Evolutionary conservation across 37 sponge, comb jelly and placozoan species (phyloP).

Genomic region (Ianthella basta): DNA sequence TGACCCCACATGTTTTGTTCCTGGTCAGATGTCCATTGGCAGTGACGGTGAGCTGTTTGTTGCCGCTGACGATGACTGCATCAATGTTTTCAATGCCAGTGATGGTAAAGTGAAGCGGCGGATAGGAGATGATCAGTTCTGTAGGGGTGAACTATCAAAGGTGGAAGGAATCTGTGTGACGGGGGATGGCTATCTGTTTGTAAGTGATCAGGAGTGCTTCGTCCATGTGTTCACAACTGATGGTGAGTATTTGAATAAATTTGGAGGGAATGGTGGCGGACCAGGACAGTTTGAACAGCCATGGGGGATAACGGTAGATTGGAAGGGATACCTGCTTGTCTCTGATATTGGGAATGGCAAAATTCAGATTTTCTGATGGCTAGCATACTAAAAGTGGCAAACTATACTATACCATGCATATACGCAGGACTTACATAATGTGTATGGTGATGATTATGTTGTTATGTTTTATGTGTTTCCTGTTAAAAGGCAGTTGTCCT

Average conservation of each 20-base stretch:
- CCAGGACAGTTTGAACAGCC: background rate
- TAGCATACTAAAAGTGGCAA: too few relatives aligned
- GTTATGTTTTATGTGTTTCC: too few relatives aligned
- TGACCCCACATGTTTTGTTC: background rate
- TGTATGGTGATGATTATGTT: too few relatives aligned
- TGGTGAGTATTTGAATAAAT: background rate
- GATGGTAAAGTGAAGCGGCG: background rate
- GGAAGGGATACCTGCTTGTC: background rate
- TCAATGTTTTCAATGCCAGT: slow-evolving; percentile 2
- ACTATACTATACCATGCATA: too few relatives aligned
- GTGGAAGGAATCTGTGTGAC: slow-evolving; percentile 24
- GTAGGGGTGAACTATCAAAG: background rate
- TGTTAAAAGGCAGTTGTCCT: too few relatives aligned
- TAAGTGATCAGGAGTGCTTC: background rate
- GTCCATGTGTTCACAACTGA: background rate
- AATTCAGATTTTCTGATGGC: background rate
- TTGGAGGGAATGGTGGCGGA: background rate
- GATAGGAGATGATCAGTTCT: background rate
- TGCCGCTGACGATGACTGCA: background rate
- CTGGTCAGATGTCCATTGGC: slow-evolving; percentile 12
- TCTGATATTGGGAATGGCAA: background rate
- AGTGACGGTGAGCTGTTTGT: slow-evolving; percentile 1
- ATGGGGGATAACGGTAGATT: background rate
- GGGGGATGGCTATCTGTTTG: slow-evolving; percentile 25
- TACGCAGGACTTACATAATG: too few relatives aligned